Conservation (phyloP, 2,113 vertebrate genomes). For the Ia io region DNA sequence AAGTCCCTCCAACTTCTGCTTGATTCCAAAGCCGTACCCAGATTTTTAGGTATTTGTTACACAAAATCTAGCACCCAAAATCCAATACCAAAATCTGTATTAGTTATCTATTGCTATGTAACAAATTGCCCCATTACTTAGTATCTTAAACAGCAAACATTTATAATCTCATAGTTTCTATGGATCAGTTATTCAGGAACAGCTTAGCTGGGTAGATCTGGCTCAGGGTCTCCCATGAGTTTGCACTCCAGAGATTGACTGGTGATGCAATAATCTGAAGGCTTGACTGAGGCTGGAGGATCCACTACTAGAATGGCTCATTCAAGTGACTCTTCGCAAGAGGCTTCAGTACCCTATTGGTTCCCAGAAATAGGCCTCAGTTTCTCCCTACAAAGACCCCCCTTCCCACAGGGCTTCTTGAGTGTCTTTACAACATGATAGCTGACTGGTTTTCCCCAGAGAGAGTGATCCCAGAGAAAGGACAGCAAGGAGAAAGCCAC, state of each 20-base stretch:
- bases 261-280: neutral
- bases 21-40: neutral
- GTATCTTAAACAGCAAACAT: neutral
- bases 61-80: neutral
- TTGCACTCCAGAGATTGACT: neutral
- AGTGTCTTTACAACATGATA: neutral
- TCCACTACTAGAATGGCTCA: neutral
- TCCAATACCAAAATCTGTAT: neutral
- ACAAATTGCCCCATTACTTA: neutral
- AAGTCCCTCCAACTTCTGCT: neutral
- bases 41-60: neutral
- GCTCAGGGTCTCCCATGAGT: neutral
- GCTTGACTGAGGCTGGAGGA: neutral
- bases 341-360: neutral
- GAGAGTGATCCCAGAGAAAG: neutral
- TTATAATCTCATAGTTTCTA: neutral
- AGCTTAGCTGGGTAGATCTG: neutral
- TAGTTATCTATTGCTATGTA: neutral
- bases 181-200: neutral
- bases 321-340: neutral
- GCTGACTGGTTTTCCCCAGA: neutral
- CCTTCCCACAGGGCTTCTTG: neutral
- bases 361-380: neutral
- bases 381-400: neutral
- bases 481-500: neutral